Percentiles rank a stretch among this genome's conserved stretches.
Evolutionary conservation across 2,113 vertebrate genomes (phyloP).

Genomic region (Ceyx margarethae): DNA sequence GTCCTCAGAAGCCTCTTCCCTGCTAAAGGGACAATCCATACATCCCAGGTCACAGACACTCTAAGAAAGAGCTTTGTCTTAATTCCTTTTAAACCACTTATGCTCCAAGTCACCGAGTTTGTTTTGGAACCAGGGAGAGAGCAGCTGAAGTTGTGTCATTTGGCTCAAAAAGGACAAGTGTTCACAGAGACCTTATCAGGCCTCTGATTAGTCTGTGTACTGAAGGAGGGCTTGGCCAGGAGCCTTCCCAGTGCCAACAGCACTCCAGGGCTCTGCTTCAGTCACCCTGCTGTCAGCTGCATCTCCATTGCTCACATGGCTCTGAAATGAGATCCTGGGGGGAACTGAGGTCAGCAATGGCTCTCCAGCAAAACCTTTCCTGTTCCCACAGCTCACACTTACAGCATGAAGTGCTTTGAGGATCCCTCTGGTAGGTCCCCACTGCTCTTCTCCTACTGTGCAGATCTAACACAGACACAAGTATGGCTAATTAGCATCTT

Average conservation of each 20-base stretch:
- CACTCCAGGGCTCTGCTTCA: neutral
- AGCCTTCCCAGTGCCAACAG: neutral
- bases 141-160: neutral
- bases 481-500: neutral
- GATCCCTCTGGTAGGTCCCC: neutral
- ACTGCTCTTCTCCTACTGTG: neutral
- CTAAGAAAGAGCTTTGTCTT: neutral
- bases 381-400: neutral
- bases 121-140: neutral
- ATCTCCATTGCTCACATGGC: neutral
- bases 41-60: neutral
- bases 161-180: neutral
- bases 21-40: neutral
- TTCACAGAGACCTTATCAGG: neutral
- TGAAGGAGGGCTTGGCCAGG: neutral
- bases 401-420: neutral
- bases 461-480: neutral
- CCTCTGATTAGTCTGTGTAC: neutral
- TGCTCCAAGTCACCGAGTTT: neutral
- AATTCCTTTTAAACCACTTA: neutral
- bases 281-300: neutral
- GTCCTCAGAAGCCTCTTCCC: neutral
- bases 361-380: neutral
- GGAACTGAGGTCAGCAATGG: neutral
- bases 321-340: neutral